These are phyloP conservation scores for Pseudonaja textilis DNA, from an alignment of 2,113 vertebrate genomes.

Conservation along the genomic window DNA sequence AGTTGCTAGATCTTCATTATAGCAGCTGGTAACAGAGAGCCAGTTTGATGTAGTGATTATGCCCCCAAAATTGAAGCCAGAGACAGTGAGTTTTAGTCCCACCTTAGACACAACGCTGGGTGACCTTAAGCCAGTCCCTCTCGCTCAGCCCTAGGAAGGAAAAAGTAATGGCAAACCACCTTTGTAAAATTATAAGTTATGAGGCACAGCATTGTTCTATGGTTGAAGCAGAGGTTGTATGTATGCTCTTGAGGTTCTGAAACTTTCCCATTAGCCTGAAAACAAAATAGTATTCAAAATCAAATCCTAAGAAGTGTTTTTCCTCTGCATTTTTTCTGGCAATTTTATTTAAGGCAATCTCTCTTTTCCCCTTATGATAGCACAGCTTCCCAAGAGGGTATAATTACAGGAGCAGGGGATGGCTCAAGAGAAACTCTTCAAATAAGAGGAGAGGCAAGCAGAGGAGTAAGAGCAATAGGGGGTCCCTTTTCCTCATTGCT, in stretches of 20 bases:
- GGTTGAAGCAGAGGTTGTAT: not conserved
- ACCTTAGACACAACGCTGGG: not conserved
- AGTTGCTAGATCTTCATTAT: not conserved
- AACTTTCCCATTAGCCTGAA: not conserved
- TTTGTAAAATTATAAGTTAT: not conserved
- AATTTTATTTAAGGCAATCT: conserved; percentile 58
- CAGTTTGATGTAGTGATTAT: not conserved
- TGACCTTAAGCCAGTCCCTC: not conserved
- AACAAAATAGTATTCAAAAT: not conserved
- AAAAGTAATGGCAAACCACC: not conserved
- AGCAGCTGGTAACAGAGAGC: not conserved
- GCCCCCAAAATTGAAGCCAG: not conserved
- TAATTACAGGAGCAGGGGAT: conserved; percentile 29
- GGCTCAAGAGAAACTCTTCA: conserved; percentile 46
- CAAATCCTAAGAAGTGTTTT: conserved; percentile 38
- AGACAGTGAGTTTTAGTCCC: not conserved
- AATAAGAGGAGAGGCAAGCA: conserved; percentile 58
- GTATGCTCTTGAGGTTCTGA: not conserved
- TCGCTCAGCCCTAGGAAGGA: not conserved
- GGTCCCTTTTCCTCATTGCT: conserved; percentile 56
- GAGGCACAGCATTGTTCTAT: not conserved
- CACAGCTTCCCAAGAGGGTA: not conserved
- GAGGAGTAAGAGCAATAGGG: conserved; percentile 59
- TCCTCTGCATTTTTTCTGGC: conserved; percentile 55
- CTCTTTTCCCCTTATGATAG: conserved; percentile 39